Percentiles rank a stretch among this genome's conserved stretches.
These are phyloP conservation scores for Pecten maximus DNA, from an alignment of 2,888 invertebrate genomes.

Conservation along the genomic window DNA sequence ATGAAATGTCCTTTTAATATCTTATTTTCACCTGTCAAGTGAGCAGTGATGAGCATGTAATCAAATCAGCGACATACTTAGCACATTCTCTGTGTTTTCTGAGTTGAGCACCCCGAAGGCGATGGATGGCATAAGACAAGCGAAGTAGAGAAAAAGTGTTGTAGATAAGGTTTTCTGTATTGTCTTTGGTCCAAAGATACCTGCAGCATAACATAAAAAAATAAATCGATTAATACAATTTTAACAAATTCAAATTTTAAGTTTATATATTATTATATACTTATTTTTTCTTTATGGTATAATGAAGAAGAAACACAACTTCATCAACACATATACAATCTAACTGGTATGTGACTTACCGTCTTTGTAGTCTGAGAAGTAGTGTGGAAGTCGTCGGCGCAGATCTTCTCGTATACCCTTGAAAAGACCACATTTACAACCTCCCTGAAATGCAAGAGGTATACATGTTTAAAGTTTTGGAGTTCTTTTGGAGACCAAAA, in stretches of 20 bases:
- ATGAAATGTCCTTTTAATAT: too few relatives aligned
- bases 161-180: constrained; percentile 84
- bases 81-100: constrained; percentile 84
- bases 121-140: constrained; percentile 85
- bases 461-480: too few relatives aligned
- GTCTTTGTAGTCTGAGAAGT: constrained; percentile 85
- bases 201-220: constrained; percentile 74
- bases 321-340: neutral
- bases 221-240: too few relatives aligned
- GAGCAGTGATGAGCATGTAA: too few relatives aligned
- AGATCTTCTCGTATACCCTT: constrained; percentile 84
- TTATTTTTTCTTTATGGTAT: too few relatives aligned
- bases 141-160: constrained; percentile 85
- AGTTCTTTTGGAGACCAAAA: too few relatives aligned
- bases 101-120: constrained; percentile 85
- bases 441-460: constrained; percentile 57
- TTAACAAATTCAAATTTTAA: too few relatives aligned
- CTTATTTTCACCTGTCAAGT: too few relatives aligned
- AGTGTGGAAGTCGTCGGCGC: constrained; percentile 83
- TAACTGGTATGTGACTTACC: constrained; percentile 77
- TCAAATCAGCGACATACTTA: constrained; percentile 81
- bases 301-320: neutral
- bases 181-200: constrained; percentile 84
- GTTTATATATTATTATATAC: too few relatives aligned
- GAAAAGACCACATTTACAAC: constrained; percentile 67